Evolutionary conservation across 2,797 vertebrate species (phyloP).

Genomic region (Margarornis squamiger): DNA sequence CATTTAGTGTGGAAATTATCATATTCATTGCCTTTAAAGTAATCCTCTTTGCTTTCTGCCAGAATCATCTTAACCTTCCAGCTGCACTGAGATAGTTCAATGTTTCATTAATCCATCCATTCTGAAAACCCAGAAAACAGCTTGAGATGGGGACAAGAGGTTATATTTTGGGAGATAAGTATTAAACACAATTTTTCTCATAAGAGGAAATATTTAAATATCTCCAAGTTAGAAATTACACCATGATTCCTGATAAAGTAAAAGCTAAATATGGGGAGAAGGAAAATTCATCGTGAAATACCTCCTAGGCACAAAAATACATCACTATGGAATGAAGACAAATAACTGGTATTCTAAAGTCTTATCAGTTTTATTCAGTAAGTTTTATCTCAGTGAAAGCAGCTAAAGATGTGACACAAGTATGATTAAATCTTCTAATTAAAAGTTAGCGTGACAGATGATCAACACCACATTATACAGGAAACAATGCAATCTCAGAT

Average conservation of each 20-base stretch:
- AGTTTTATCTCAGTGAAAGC: background rate
- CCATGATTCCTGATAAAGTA: background rate
- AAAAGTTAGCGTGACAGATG: background rate
- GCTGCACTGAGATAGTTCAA: background rate
- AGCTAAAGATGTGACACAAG: background rate
- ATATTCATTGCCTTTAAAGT: conserved; percentile 32
- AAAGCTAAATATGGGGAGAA: background rate
- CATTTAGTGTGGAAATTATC: conserved; percentile 9
- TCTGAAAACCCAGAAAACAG: background rate
- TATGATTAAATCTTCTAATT: background rate
- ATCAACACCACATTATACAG: background rate
- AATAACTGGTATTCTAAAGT: background rate
- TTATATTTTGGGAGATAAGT: background rate
- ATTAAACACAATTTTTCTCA: background rate
- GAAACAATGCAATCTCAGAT: background rate
- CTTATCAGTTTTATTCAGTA: background rate
- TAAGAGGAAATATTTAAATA: background rate
- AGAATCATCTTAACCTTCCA: conserved; percentile 22
- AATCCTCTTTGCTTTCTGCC: conserved; percentile 48
- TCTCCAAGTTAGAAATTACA: background rate
- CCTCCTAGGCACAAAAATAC: background rate
- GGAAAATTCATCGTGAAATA: background rate
- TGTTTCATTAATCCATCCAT: background rate
- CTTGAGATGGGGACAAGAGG: background rate
- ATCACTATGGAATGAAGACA: background rate